phyloP scores from a whole-genome alignment of 2,888 invertebrate genomes.

The Schizaphis graminum region DNA sequence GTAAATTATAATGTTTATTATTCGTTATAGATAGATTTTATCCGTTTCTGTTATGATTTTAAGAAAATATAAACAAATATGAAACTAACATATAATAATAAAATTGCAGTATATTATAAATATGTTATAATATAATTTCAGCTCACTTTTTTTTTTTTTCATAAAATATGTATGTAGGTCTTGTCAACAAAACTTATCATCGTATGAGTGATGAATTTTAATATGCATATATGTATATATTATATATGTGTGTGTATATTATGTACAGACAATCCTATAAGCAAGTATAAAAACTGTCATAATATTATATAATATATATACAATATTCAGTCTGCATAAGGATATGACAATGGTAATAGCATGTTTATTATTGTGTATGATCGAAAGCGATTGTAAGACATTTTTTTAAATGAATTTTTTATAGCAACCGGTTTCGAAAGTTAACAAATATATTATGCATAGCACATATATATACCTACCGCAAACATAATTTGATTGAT shows the following conservation, averaged over 20 bases:
- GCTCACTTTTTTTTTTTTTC: background rate
- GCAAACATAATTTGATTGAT: conserved; percentile 1
- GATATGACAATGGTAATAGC: background rate
- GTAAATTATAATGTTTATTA: background rate
- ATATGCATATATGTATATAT: background rate
- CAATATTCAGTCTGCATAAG: background rate
- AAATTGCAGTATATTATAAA: background rate
- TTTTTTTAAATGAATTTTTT: conserved; percentile 8
- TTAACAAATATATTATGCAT: background rate
- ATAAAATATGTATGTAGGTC: background rate
- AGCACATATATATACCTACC: background rate
- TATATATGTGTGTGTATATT: too few species aligned
- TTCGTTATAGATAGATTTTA: background rate
- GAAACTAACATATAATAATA: background rate
- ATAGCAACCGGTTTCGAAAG: conserved; percentile 35
- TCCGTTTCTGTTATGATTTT: background rate
- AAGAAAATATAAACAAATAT: background rate
- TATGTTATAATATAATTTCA: background rate
- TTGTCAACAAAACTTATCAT: too few species aligned
- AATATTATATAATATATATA: background rate
- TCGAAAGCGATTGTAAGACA: background rate
- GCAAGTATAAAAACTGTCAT: background rate
- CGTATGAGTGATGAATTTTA: too few species aligned
- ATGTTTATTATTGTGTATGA: background rate
- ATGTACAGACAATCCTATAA: background rate